Percentiles rank a stretch among this genome's conserved stretches.
These are phyloP conservation scores for Lordiphosa mommai DNA, from an alignment of 1,140 invertebrate species.

Conservation along the genomic window DNA sequence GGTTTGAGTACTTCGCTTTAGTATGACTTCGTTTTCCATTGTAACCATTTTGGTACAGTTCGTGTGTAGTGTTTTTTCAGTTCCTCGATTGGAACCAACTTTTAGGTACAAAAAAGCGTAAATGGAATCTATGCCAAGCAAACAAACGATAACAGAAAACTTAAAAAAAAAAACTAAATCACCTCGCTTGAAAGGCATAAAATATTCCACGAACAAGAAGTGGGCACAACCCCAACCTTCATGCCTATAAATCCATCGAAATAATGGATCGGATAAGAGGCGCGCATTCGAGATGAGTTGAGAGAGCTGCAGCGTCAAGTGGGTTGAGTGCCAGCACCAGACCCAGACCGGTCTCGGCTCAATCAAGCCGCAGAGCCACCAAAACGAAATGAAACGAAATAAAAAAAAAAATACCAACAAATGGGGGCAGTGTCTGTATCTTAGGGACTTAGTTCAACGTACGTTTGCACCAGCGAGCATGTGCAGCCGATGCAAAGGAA, in stretches of 20 bases:
- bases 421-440: slow-evolving; percentile 31
- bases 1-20: no score
- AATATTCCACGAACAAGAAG: slow-evolving; percentile 32
- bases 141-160: slow-evolving; percentile 39
- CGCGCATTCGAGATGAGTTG: slow-evolving; percentile 54
- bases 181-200: slow-evolving; percentile 44
- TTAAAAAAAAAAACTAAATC: slow-evolving; percentile 21
- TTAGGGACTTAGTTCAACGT: slow-evolving; percentile 39
- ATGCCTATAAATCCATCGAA: slow-evolving; percentile 68
- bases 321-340: slow-evolving; percentile 18
- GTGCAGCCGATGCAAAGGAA: slow-evolving; percentile 35
- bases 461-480: slow-evolving; percentile 22
- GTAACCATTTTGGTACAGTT: neutral
- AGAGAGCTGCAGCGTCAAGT: slow-evolving; percentile 23
- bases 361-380: slow-evolving; percentile 45
- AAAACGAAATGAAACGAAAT: slow-evolving; percentile 39
- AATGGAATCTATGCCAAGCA: slow-evolving; percentile 28
- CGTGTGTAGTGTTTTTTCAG: neutral
- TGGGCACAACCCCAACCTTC: slow-evolving; percentile 28
- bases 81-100: slow-evolving; percentile 17
- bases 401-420: slow-evolving; percentile 7
- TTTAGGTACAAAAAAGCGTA: slow-evolving; percentile 13
- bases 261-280: slow-evolving; percentile 71
- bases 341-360: neutral
- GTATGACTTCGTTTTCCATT: neutral